A percentile compares a stretch with the other conserved stretches of the same genome.
These are phyloP conservation scores for Mohoua ochrocephala DNA, from an alignment of 2,113 vertebrate genomes.

Conservation along the genomic window DNA sequence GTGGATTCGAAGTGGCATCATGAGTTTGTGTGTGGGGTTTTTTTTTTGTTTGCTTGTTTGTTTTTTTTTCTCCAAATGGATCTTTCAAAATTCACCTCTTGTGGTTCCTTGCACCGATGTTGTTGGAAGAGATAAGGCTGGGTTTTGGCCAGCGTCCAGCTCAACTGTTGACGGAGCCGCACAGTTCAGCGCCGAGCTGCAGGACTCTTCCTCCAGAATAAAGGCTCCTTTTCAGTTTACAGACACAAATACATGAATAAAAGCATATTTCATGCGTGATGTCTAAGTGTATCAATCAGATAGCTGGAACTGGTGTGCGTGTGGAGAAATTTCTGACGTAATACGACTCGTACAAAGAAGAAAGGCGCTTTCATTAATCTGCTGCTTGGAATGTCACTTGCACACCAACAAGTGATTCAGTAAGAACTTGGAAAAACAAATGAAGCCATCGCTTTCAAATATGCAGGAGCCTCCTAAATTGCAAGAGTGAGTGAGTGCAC, in stretches of 20 bases:
- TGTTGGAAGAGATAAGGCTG: slow-evolving; percentile 27
- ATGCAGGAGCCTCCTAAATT: neutral
- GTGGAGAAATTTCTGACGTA: slow-evolving; percentile 49
- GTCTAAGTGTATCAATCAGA: slow-evolving; percentile 58
- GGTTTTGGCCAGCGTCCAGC: neutral
- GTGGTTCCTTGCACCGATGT: neutral
- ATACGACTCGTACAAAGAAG: neutral
- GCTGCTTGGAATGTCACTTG: slow-evolving; percentile 15
- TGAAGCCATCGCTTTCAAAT: neutral
- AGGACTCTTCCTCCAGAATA: slow-evolving; percentile 42
- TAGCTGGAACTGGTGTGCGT: slow-evolving; percentile 48
- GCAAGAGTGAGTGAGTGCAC: neutral
- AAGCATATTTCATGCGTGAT: slow-evolving; percentile 61
- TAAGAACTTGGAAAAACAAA: slow-evolving; percentile 16
- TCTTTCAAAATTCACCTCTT: neutral
- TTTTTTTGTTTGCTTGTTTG: neutral
- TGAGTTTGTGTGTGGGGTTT: neutral
- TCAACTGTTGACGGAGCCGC: neutral
- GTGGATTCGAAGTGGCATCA: neutral
- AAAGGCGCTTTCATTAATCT: slow-evolving; percentile 28
- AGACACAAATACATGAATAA: slow-evolving; percentile 46
- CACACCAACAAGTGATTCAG: slow-evolving; percentile 11
- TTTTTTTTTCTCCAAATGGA: neutral
- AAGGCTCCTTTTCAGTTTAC: slow-evolving; percentile 48
- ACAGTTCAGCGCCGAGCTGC: neutral